Conservation (phyloP, 2,888 invertebrate species). For the Thecocarcelia acutangulata region DNA sequence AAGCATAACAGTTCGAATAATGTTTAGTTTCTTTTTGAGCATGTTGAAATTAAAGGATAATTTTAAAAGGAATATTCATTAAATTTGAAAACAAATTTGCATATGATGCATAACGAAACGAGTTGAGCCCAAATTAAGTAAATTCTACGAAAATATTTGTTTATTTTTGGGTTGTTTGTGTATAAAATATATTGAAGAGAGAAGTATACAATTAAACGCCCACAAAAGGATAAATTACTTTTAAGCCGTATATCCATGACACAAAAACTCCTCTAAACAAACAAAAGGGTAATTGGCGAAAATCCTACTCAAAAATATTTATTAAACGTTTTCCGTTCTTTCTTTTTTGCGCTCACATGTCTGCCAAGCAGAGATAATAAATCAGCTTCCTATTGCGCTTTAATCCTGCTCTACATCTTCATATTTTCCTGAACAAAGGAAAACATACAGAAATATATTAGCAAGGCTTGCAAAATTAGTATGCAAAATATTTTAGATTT, state of each 20-base stretch:
- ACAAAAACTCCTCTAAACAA: constrained; percentile 73
- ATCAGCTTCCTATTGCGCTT: constrained; percentile 58
- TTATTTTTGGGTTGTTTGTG: constrained; percentile 11
- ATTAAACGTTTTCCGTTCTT: constrained; percentile 23
- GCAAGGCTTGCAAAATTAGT: constrained; percentile 75
- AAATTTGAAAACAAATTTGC: constrained; percentile 57
- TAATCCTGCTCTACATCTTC: constrained; percentile 26
- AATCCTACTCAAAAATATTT: constrained; percentile 72
- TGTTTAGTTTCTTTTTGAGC: background rate
- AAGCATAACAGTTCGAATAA: constrained; percentile 25
- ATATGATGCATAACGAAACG: constrained; percentile 63
- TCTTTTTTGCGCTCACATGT: background rate
- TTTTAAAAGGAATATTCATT: constrained; percentile 2
- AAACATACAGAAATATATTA: constrained; percentile 46
- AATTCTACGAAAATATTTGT: constrained; percentile 49
- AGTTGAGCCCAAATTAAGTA: constrained; percentile 31
- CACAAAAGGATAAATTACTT: constrained; percentile 59
- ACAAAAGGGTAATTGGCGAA: constrained; percentile 77
- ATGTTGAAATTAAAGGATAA: constrained; percentile 25
- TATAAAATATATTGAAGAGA: constrained; percentile 29
- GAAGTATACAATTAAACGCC: constrained; percentile 67
- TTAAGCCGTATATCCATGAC: constrained; percentile 57
- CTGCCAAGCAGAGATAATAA: constrained; percentile 20
- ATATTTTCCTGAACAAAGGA: constrained; percentile 15
- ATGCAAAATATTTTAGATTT: constrained; percentile 78